Evolutionary conservation across 2,888 invertebrate species (phyloP), one percentile per base, ranked within the genome.

Genomic region (Papilio gigon): DNA sequence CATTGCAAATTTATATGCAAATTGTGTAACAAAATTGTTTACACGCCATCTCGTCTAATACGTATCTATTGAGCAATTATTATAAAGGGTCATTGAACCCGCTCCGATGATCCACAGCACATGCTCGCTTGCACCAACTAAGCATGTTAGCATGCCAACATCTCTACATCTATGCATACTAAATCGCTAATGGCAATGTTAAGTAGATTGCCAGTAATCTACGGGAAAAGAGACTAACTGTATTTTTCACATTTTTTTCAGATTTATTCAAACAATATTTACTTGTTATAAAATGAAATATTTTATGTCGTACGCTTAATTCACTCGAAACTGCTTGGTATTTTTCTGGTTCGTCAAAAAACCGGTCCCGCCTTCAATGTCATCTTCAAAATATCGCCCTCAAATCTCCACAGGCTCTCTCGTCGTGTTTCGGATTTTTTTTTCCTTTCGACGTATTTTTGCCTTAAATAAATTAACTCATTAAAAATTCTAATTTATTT

Each of bases 71-170:
- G 75, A 73, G 74, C 77, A 78, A 77, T 76, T 75, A 74, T 70
- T 75, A 70, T 74, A 72, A 73, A 72, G 76, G 84, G 80, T 81
- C 80, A 80, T 78, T 77, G 80, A 74, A 73, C 82, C 72, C 72
- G 62, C 70, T 72, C 65, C 74, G 72, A 76, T 76, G 74, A 68
- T 68, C 64, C 64, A 47, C 37, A 68, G 47, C 68, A 59, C 64
- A 78, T 77, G 73, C 74, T 72, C 79, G 80, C 76, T 80, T 81
- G 81, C 74, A 78, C 73, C 42, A 77, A 72, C 78, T 82, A 77
- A 77, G 72, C 72, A 71, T 68, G 64, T 81, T 78, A 77, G 70
- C 71, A 68, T 68, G 63, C 62, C 67, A 63, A 64, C 20, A 40
- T 67, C n/a, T 40, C 40, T 53, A 61, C 17, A 40, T n/a, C 17